Percentiles rank a stretch among this genome's conserved stretches.
Evolutionary conservation across 2,888 invertebrate species (phyloP).

Genomic region (Rhabditoides inermis): DNA sequence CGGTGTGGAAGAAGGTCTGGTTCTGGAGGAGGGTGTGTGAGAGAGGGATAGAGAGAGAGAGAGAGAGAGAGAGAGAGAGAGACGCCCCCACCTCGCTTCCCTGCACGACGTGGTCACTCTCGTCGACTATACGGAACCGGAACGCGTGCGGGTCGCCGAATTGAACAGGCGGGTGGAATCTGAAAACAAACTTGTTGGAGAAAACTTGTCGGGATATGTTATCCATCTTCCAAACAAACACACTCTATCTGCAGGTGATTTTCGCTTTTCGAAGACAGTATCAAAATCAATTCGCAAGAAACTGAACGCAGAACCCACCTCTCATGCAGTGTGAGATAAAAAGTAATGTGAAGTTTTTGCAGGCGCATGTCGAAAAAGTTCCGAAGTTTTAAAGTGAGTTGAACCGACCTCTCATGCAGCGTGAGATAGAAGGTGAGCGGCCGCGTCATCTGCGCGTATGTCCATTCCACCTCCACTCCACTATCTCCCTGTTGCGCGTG

Average conservation of each 20-base stretch:
- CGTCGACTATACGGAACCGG: constrained; percentile 9
- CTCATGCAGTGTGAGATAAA: too few species aligned
- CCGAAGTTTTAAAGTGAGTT: not conserved
- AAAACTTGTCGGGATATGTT: too few species aligned
- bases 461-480: constrained; percentile 8
- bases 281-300: too few species aligned
- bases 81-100: not conserved
- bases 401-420: constrained; percentile 4
- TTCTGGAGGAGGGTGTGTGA: too few species aligned
- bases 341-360: too few species aligned
- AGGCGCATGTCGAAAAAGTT: too few species aligned
- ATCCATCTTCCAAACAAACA: too few species aligned
- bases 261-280: too few species aligned
- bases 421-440: constrained; percentile 9
- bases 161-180: constrained; percentile 9
- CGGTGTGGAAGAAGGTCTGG: constrained; percentile 6
- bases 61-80: not conserved
- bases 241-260: too few species aligned
- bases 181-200: not conserved
- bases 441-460: not conserved
- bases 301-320: too few species aligned
- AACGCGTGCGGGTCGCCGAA: constrained; percentile 12
- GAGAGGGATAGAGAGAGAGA: too few species aligned
- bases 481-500: constrained; percentile 1
- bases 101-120: constrained; percentile 3